Percentiles rank a stretch among this genome's conserved stretches.
Evolutionary conservation across 1,140 invertebrate genomes (phyloP).

Genomic region (Conus ventricosus): DNA sequence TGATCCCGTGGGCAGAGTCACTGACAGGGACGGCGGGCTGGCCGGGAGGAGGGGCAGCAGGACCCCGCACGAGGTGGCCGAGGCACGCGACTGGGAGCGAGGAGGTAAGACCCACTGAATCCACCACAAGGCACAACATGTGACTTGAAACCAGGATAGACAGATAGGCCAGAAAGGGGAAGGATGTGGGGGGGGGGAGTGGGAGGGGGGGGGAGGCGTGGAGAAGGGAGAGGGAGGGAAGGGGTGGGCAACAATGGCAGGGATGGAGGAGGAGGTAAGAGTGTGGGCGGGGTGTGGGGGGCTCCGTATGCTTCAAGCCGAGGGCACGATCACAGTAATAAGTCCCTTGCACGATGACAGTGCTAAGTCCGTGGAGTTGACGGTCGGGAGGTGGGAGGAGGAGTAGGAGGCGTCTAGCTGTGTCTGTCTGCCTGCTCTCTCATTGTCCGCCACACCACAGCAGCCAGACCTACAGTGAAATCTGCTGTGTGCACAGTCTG

Average conservation of each 20-base stretch:
- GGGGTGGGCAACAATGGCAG: not conserved
- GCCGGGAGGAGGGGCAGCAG: not conserved
- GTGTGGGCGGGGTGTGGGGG: not conserved
- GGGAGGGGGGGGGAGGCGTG: too few species aligned
- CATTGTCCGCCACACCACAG: not conserved
- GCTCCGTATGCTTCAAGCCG: not conserved
- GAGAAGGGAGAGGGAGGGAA: too few species aligned
- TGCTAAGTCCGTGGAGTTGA: not conserved
- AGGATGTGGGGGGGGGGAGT: too few species aligned
- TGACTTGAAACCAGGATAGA: not conserved
- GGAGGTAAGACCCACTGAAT: not conserved
- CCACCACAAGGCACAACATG: not conserved
- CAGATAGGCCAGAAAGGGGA: too few species aligned
- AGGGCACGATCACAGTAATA: conserved; percentile 3
- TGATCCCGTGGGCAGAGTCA: not conserved
- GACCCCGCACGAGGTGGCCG: not conserved
- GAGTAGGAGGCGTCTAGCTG: not conserved
- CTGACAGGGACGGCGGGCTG: not conserved
- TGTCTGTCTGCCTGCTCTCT: not conserved
- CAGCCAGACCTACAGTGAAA: not conserved
- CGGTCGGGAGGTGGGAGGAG: not conserved
- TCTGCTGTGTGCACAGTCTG: not conserved
- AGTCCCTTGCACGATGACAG: not conserved
- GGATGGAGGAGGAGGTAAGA: not conserved
- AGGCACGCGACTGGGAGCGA: not conserved